phyloP scores from a whole-genome alignment of 2,888 invertebrate species.

The Troides oblongomaculatus region DNA sequence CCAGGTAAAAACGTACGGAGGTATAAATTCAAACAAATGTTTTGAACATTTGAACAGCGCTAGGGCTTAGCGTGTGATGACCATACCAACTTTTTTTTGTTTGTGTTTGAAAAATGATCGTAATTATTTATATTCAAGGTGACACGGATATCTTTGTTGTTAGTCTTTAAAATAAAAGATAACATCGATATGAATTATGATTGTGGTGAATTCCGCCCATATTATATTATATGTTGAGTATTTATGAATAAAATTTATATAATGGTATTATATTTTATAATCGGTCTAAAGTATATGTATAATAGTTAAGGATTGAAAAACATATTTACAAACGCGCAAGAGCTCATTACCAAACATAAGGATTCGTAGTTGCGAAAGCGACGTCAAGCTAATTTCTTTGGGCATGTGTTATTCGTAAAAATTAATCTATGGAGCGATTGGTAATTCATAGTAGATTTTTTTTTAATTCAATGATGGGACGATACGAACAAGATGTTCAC shows the following conservation, averaged over 20 bases:
- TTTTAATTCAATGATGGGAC: too few relatives aligned
- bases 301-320: too few relatives aligned
- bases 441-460: too few relatives aligned
- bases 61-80: slow-evolving; percentile 21
- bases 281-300: too few relatives aligned
- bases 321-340: too few relatives aligned
- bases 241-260: not conserved
- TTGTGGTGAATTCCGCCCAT: slow-evolving; percentile 1
- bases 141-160: slow-evolving; percentile 32
- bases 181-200: slow-evolving; percentile 21
- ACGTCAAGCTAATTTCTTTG: too few relatives aligned
- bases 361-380: too few relatives aligned
- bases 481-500: too few relatives aligned
- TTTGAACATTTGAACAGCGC: slow-evolving; percentile 3
- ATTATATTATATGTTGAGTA: not conserved
- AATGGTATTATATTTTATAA: not conserved
- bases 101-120: slow-evolving; percentile 22
- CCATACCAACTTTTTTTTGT: slow-evolving; percentile 17
- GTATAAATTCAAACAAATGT: slow-evolving; percentile 9
- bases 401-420: too few relatives aligned
- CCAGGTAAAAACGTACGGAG: not conserved
- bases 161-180: slow-evolving; percentile 20
- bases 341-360: too few relatives aligned
- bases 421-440: too few relatives aligned
- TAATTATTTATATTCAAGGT: slow-evolving; percentile 32